Evolutionary conservation across 2,888 invertebrate species (phyloP).

Genomic region (Pilophorus perplexus): DNA sequence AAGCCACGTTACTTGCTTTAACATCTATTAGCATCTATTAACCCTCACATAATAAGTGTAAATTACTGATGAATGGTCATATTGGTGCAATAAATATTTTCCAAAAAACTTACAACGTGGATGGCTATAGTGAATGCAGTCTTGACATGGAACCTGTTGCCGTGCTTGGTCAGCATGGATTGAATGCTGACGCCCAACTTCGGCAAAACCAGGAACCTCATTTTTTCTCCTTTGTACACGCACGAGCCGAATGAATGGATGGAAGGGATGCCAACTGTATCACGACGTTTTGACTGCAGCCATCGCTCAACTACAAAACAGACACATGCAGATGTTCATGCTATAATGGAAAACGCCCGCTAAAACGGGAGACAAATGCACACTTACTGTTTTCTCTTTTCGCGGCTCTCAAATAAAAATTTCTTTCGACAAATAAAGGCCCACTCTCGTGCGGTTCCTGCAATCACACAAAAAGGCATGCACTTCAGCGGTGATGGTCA

Average conservation of each 20-base stretch:
- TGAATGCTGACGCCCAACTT: constrained; percentile 84
- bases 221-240: constrained; percentile 68
- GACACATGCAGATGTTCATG: too few relatives aligned
- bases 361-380: too few relatives aligned
- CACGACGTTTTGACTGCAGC: constrained; percentile 53
- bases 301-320: constrained; percentile 67
- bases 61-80: too few relatives aligned
- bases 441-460: constrained; percentile 90
- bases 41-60: too few relatives aligned
- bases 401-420: constrained; percentile 87
- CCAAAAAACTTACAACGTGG: constrained; percentile 47
- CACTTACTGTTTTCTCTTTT: constrained; percentile 73
- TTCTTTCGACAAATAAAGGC: constrained; percentile 95
- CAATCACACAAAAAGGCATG: constrained; percentile 45
- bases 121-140: constrained; percentile 49
- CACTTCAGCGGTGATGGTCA: too few relatives aligned
- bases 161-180: constrained; percentile 70
- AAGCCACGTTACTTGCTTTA: too few relatives aligned
- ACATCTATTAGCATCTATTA: too few relatives aligned
- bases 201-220: constrained; percentile 91
- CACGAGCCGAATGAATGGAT: constrained; percentile 89
- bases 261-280: constrained; percentile 77
- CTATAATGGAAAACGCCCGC: too few relatives aligned
- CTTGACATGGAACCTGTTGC: constrained; percentile 68
- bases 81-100: too few relatives aligned